Percentiles rank a stretch among this genome's conserved stretches.
Conservation (phyloP, 2,797 vertebrate genomes). For the Malurus splendens region DNA sequence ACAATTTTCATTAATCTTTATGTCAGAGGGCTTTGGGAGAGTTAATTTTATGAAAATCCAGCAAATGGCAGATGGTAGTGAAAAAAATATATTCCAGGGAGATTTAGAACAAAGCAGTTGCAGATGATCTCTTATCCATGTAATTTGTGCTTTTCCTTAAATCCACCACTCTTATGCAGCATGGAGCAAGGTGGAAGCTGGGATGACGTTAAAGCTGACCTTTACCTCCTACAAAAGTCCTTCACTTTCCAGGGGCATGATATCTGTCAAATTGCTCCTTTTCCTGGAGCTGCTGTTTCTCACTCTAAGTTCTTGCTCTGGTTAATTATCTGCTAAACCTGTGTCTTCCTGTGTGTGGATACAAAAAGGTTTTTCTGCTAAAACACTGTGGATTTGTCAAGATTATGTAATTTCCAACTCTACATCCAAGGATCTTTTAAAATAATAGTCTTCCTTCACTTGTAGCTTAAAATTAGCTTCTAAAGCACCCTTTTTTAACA, state of each 20-base stretch:
- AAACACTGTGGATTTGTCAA: neutral
- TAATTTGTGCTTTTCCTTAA: neutral
- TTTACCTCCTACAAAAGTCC: neutral
- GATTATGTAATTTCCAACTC: neutral
- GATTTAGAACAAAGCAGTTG: neutral
- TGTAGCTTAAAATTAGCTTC: neutral
- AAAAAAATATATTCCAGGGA: slow-evolving; percentile 52
- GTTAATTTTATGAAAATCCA: neutral
- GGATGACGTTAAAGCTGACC: neutral
- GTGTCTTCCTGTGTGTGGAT: accelerated
- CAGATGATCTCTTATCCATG: neutral
- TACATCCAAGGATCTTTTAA: neutral
- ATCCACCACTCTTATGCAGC: neutral
- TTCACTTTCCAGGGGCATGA: neutral
- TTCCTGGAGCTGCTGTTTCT: neutral
- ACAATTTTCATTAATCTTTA: neutral
- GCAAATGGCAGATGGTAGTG: slow-evolving; percentile 56
- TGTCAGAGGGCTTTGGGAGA: neutral
- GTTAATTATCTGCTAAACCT: neutral
- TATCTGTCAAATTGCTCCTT: neutral
- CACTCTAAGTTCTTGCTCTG: neutral
- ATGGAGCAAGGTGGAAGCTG: neutral
- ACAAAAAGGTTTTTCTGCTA: neutral
- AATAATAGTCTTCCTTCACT: neutral
- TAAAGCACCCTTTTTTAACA: neutral